A percentile compares a stretch with the other conserved stretches of the same genome.
phyloP scores from a whole-genome alignment of 2,888 invertebrate genomes.

The Eurytoma californica region DNA sequence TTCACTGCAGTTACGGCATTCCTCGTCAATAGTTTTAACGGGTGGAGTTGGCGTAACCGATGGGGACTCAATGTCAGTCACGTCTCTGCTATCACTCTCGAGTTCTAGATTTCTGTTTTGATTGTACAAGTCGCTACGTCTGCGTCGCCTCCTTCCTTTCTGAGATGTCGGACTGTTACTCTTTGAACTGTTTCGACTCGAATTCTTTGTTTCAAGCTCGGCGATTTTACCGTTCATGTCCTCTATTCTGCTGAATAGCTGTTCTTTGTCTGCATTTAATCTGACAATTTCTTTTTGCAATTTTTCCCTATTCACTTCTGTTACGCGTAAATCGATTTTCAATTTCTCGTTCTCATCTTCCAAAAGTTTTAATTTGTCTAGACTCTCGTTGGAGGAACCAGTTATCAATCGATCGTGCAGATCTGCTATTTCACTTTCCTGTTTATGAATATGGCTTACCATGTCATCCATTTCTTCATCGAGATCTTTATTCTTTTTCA shows the following conservation, averaged over 20 bases:
- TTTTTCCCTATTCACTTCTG: constrained; percentile 34
- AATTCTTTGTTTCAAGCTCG: constrained; percentile 57
- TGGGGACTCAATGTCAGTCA: constrained; percentile 48
- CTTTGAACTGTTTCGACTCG: constrained; percentile 60
- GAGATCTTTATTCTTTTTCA: constrained; percentile 74
- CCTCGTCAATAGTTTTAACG: constrained; percentile 38
- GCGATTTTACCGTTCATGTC: constrained; percentile 57
- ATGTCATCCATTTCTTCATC: constrained; percentile 76
- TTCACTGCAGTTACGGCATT: constrained; percentile 40
- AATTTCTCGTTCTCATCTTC: constrained; percentile 59
- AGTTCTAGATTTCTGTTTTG: constrained; percentile 62
- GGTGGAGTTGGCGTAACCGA: constrained; percentile 45
- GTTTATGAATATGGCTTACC: constrained; percentile 57
- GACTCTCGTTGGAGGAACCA: constrained; percentile 72
- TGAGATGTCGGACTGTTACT: constrained; percentile 62
- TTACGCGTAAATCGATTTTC: constrained; percentile 48
- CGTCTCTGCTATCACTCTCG: constrained; percentile 42
- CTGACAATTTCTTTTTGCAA: constrained; percentile 47
- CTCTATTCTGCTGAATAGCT: constrained; percentile 48
- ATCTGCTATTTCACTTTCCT: constrained; percentile 59
- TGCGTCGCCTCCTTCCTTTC: constrained; percentile 59
- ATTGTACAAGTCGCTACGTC: constrained; percentile 64
- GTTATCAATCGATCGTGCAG: constrained; percentile 58
- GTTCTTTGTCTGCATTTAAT: constrained; percentile 42
- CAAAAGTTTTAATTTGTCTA: constrained; percentile 66